Evolutionary conservation across 2,113 vertebrate genomes (phyloP), one percentile per base, ranked within the genome.

Genomic region (Chlorodrepanis virens): DNA sequence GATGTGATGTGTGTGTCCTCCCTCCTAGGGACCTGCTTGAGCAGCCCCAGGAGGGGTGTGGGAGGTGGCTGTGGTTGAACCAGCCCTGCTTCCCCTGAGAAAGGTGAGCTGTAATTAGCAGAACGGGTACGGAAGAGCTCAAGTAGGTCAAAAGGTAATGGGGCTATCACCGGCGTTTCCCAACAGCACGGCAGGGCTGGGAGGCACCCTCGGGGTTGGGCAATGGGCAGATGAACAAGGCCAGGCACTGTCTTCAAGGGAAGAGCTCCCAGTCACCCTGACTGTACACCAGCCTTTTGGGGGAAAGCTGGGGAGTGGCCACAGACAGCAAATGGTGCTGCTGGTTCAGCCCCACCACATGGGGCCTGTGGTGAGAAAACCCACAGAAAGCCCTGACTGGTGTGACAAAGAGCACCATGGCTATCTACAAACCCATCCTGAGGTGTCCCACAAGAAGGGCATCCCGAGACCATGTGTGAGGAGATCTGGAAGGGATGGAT

Each of bases 121-220:
- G 77, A 94, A 92, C 1, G 2, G 78, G 90, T 61, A 86, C 3
- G 1, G 89, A 96, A 83, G 80, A 90, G 60, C 89, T 86, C 64
- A 90, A 97, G 91, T 94, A 89, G 96, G 95, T 96, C 95, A 89
- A 92, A 94, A 97, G 96, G 94, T 96, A 95, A 95, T 94, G 89
- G 85, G 86, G 89, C 76, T 89, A 80, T 44, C 89, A 16, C 71
- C 4, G 67, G 75, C 0, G 0, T 90, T 95, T 94, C 94, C 90
- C 77, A 83, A 94, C 18, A 63, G 68, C 6, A 1, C 22, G 0
- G 83, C 0, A 0, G 0, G 2, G 72, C 39, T 80, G 93, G 83
- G 89, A 96, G 89, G 72, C 69, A 84, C 90, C 76, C 72, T 54
- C 10, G 0, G 5, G 29, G 27, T 92, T 97, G 88, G 78, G 89